Percentiles rank a stretch among this genome's conserved stretches.
phyloP scores from a whole-genome alignment of 2,888 invertebrate species.

The Chalcosyrphus nemorum region DNA sequence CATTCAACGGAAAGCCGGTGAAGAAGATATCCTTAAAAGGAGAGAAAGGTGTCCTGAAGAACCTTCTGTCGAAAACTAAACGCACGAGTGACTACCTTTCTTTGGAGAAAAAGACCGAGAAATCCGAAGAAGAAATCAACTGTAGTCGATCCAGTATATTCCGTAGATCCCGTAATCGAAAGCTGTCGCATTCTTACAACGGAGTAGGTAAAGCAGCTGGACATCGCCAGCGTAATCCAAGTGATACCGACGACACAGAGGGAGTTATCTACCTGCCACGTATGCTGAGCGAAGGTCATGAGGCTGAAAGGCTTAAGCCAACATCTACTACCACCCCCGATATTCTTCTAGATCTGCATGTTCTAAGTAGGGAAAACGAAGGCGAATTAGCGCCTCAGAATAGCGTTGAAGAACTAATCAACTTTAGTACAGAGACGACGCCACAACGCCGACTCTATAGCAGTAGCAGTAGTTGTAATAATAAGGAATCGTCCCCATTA shows the following conservation, averaged over 20 bases:
- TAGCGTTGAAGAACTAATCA: conserved; percentile 67
- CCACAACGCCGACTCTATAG: conserved; percentile 57
- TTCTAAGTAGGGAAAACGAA: conserved; percentile 75
- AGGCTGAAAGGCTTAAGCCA: conserved; percentile 71
- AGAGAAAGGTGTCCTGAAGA: conserved; percentile 79
- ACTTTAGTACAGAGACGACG: conserved; percentile 64
- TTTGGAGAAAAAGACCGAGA: conserved; percentile 79
- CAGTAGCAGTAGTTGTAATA: conserved; percentile 54
- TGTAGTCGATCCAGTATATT: conserved; percentile 76
- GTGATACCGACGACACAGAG: conserved; percentile 79
- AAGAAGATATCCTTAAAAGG: conserved; percentile 75
- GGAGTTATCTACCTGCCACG: conserved; percentile 76
- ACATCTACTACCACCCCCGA: conserved; percentile 79
- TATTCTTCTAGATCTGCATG: conserved; percentile 80
- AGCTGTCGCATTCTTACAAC: conserved; percentile 81
- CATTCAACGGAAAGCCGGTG: conserved; percentile 76
- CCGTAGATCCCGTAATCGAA: conserved; percentile 79
- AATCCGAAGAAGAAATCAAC: conserved; percentile 78
- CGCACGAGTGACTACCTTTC: conserved; percentile 81
- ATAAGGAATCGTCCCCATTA: conserved; percentile 66
- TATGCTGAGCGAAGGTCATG: conserved; percentile 75
- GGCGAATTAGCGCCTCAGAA: conserved; percentile 45
- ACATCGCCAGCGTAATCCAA: conserved; percentile 77
- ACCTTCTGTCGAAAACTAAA: conserved; percentile 80
- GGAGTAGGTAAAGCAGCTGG: conserved; percentile 75